phyloP scores from a whole-genome alignment of 2,113 vertebrate species.

The Lophura nycthemera region DNA sequence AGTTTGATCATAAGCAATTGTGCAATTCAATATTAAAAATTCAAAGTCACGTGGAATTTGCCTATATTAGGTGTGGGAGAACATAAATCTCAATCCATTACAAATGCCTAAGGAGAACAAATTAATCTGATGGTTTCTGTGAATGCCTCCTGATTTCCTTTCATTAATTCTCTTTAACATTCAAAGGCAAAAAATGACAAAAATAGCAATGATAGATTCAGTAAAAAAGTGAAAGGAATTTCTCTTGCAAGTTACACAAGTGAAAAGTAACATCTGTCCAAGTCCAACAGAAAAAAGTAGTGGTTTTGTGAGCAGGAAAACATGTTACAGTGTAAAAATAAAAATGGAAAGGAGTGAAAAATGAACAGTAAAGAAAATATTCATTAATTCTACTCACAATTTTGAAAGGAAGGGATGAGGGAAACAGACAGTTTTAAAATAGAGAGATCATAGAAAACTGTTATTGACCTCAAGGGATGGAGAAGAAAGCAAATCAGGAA shows the following conservation, averaged over 20 bases:
- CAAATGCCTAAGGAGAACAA: not conserved
- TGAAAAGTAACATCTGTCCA: not conserved
- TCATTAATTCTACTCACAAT: conserved; percentile 23
- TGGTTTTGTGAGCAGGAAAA: not conserved
- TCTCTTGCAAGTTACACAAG: not conserved
- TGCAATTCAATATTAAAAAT: not conserved
- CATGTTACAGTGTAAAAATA: not conserved
- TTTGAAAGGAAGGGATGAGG: not conserved
- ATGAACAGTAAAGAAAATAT: conserved; percentile 50
- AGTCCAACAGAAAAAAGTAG: not conserved
- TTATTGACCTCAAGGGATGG: conserved; percentile 31
- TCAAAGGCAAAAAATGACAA: not conserved
- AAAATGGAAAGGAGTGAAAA: conserved; percentile 26
- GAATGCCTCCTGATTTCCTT: not conserved
- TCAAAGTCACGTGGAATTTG: not conserved
- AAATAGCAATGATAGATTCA: not conserved
- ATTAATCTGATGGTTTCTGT: not conserved
- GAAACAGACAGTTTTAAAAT: not conserved
- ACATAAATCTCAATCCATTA: not conserved
- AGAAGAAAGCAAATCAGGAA: conserved; percentile 59
- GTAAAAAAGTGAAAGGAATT: not conserved
- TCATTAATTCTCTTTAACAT: not conserved
- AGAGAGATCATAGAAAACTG: conserved; percentile 38
- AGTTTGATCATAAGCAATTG: not conserved
- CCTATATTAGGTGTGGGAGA: not conserved